Conservation (phyloP, 2,113 vertebrate genomes). For the Pluvialis apricaria region DNA sequence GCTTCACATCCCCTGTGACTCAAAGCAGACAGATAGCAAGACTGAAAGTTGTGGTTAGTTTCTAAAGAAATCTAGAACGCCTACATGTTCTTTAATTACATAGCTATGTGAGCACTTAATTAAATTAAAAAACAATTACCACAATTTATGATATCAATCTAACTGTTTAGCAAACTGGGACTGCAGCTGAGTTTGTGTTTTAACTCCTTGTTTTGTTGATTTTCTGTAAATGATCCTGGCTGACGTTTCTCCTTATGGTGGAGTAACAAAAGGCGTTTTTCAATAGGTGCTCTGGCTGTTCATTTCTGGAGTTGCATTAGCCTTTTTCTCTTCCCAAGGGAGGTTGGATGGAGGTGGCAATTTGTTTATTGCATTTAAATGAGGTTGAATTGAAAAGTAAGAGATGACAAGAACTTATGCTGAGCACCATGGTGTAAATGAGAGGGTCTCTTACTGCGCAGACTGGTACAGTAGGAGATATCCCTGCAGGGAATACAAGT, state of each 20-base stretch:
- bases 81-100: not conserved
- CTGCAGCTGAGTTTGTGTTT: not conserved
- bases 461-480: not conserved
- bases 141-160: not conserved
- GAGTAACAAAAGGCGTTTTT: not conserved
- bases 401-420: not conserved
- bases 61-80: not conserved
- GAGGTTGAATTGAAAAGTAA: not conserved
- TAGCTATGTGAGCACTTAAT: not conserved
- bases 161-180: not conserved
- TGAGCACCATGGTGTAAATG: not conserved
- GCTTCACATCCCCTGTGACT: not conserved
- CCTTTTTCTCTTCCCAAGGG: not conserved
- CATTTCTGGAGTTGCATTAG: not conserved
- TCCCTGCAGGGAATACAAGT: not conserved
- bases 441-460: not conserved
- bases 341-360: not conserved
- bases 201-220: not conserved
- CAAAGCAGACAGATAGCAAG: not conserved
- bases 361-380: not conserved
- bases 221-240: not conserved
- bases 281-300: not conserved
- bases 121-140: slow-evolving; percentile 34
- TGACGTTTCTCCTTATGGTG: not conserved
- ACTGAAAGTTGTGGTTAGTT: not conserved